phyloP scores from a whole-genome alignment of 2,888 invertebrate species.

The Meliscaeva auricollis region DNA sequence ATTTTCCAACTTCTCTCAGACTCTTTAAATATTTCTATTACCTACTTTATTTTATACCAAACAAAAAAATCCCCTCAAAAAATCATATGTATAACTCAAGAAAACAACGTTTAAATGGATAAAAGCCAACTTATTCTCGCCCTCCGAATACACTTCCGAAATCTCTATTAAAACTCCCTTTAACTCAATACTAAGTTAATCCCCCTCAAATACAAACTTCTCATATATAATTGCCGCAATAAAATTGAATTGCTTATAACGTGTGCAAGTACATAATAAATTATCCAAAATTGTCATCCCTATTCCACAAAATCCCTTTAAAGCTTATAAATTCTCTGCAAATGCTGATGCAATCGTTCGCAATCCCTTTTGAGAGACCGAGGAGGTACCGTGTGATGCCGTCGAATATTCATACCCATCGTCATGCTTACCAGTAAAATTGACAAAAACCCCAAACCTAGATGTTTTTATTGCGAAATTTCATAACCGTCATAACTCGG shows the following conservation, averaged over 20 bases:
- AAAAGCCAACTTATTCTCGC: not conserved
- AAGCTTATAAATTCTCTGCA: slow-evolving; percentile 6
- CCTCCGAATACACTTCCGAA: not conserved
- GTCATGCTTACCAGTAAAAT: slow-evolving; percentile 18
- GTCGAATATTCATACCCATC: not conserved
- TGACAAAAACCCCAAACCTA: slow-evolving; percentile 49
- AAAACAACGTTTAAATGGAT: not conserved
- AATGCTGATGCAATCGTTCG: slow-evolving; percentile 33
- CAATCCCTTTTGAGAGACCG: slow-evolving; percentile 1
- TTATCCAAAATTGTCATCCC: slow-evolving; percentile 69
- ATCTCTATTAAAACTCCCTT: slow-evolving; percentile 22
- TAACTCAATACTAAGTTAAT: slow-evolving; percentile 21
- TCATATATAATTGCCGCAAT: slow-evolving; percentile 71
- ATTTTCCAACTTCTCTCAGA: no score
- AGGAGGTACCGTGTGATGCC: not conserved
- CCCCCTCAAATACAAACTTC: slow-evolving; percentile 11
- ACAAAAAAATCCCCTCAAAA: not conserved
- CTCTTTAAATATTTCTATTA: no score
- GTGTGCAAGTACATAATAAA: slow-evolving; percentile 73
- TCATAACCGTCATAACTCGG: slow-evolving; percentile 73
- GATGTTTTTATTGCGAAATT: slow-evolving; percentile 73
- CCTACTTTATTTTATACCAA: no score
- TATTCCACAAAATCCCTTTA: slow-evolving; percentile 55
- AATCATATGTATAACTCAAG: not conserved
- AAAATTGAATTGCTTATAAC: slow-evolving; percentile 72